A percentile compares a stretch with the other conserved stretches of the same genome.
These are phyloP conservation scores for Rutilus rutilus DNA, from an alignment of 2,113 vertebrate species.

Conservation along the genomic window DNA sequence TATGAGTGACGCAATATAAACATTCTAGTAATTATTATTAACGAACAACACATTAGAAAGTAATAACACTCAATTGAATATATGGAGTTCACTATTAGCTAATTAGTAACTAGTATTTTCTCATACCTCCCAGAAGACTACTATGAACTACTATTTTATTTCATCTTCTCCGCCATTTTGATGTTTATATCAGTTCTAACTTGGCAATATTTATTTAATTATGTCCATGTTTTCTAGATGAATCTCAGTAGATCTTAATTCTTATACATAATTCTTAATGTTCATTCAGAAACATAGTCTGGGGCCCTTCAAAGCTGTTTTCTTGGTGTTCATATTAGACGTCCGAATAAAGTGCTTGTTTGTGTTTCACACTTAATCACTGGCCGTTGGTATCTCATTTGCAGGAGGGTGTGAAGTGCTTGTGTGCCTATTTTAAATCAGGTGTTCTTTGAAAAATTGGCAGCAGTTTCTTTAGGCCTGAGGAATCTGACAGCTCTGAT, in stretches of 20 bases:
- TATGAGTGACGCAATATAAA: too few species aligned
- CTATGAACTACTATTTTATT: too few species aligned
- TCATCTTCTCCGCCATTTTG: not conserved
- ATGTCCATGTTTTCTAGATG: not conserved
- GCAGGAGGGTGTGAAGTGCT: conserved; percentile 6
- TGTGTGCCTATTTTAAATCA: not conserved
- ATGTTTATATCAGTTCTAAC: not conserved
- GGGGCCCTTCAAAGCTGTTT: not conserved
- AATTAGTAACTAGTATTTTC: too few species aligned
- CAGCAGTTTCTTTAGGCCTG: not conserved
- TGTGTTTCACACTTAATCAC: conserved; percentile 26
- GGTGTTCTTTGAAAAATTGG: not conserved
- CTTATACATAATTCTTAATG: not conserved
- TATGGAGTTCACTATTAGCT: too few species aligned
- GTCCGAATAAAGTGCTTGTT: not conserved
- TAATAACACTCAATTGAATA: too few species aligned
- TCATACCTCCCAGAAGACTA: too few species aligned
- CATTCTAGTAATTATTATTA: too few species aligned
- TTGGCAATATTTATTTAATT: not conserved
- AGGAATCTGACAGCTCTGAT: not conserved
- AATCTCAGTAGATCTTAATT: not conserved
- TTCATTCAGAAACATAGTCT: not conserved
- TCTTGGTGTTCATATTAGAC: not conserved
- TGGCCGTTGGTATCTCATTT: not conserved
- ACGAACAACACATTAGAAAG: too few species aligned